Evolutionary conservation across 2,797 vertebrate species (phyloP).

Genomic region (Microctenopoma lineatum): DNA sequence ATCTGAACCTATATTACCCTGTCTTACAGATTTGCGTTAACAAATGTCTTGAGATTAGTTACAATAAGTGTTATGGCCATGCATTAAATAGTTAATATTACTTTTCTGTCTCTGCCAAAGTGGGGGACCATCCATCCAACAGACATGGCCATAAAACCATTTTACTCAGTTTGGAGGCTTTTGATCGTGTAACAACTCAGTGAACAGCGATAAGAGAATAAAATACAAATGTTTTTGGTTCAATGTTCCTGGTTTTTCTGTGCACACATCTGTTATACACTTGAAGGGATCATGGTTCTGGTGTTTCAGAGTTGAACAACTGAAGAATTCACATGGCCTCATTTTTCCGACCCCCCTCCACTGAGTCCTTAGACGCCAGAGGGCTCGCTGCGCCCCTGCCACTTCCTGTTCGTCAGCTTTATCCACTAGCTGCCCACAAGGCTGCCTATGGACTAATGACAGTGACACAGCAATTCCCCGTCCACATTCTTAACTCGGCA

Average conservation of each 20-base stretch:
- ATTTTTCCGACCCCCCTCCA: conserved; percentile 31
- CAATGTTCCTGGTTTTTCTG: conserved; percentile 33
- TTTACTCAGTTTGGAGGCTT: background rate
- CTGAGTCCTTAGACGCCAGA: conserved; percentile 52
- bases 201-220: conserved; percentile 32
- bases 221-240: conserved; percentile 37
- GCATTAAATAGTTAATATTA: background rate
- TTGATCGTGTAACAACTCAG: conserved; percentile 39
- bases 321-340: conserved; percentile 35
- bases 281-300: conserved; percentile 23
- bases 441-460: conserved; percentile 47
- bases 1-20: background rate
- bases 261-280: conserved; percentile 16
- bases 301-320: conserved; percentile 25
- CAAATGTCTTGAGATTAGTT: background rate
- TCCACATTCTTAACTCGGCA: conserved; percentile 11
- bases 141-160: background rate
- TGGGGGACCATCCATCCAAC: background rate
- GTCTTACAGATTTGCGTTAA: background rate
- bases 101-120: background rate
- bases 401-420: conserved; percentile 79
- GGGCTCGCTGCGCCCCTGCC: conserved; percentile 66
- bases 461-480: conserved; percentile 37
- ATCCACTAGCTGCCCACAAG: conserved; percentile 60
- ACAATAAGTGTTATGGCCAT: too few species aligned